Evolutionary conservation across 1,140 invertebrate genomes (phyloP).

Genomic region (Meloidogyne exigua): DNA sequence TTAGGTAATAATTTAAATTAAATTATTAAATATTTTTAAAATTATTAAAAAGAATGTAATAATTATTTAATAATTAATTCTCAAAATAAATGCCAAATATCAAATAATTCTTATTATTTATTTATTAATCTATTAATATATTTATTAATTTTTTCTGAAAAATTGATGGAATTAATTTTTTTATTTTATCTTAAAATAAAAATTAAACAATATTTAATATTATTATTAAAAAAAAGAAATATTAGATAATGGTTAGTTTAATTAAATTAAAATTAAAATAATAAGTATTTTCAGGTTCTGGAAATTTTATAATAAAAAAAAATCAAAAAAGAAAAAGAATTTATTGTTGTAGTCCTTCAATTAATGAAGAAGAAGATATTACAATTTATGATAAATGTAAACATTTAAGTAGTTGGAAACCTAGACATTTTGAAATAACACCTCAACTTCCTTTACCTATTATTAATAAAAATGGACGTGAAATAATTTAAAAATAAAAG

Average conservation of each 20-base stretch:
- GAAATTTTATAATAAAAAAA: not conserved
- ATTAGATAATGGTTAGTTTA: too few species aligned
- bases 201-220: conserved; percentile 8
- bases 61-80: not conserved
- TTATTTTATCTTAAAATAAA: conserved; percentile 1
- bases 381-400: not conserved
- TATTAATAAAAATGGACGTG: too few species aligned
- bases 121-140: not conserved
- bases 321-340: not conserved
- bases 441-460: too few species aligned
- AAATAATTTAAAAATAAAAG: not conserved
- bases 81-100: conserved; percentile 7
- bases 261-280: too few species aligned
- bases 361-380: not conserved
- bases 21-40: not conserved
- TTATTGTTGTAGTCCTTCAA: not conserved
- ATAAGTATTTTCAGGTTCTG: too few species aligned
- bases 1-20: too few species aligned
- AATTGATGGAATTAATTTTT: conserved; percentile 7
- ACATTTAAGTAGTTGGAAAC: not conserved
- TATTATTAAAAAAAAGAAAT: too few species aligned
- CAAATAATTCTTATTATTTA: too few species aligned
- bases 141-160: conserved; percentile 7
- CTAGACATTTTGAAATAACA: not conserved
- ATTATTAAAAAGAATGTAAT: not conserved